A percentile compares a stretch with the other conserved stretches of the same genome.
These are phyloP conservation scores for Lepidostoma basale DNA, from an alignment of 1,140 invertebrate genomes.

Conservation along the genomic window DNA sequence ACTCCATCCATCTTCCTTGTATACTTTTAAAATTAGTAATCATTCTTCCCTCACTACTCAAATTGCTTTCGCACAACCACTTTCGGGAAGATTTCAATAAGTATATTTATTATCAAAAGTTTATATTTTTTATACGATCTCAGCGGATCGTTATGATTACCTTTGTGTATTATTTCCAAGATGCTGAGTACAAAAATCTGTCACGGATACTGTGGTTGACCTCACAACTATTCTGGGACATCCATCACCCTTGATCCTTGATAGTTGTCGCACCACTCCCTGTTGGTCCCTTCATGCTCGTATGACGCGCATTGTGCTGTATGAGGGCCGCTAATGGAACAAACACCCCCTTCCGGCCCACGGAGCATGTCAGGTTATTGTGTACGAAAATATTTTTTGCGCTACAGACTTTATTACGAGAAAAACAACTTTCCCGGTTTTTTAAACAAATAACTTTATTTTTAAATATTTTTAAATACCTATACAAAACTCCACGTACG, in stretches of 20 bases:
- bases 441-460: no score
- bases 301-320: neutral
- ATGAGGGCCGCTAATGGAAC: neutral
- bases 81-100: no score
- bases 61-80: no score
- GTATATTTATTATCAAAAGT: no score
- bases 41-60: no score
- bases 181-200: no score
- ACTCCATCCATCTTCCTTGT: no score
- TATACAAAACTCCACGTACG: neutral
- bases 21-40: no score
- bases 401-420: neutral
- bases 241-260: neutral
- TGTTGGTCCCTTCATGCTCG: no score
- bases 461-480: neutral
- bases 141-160: no score
- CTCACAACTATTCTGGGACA: neutral
- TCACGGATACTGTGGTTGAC: conserved; percentile 13
- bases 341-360: neutral
- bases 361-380: neutral
- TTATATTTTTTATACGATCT: no score
- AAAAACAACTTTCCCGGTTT: neutral
- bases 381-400: neutral
- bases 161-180: no score
- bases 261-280: neutral